phyloP scores from a whole-genome alignment of 2,888 invertebrate genomes.

The Kuschelorhynchus macadamiae region DNA sequence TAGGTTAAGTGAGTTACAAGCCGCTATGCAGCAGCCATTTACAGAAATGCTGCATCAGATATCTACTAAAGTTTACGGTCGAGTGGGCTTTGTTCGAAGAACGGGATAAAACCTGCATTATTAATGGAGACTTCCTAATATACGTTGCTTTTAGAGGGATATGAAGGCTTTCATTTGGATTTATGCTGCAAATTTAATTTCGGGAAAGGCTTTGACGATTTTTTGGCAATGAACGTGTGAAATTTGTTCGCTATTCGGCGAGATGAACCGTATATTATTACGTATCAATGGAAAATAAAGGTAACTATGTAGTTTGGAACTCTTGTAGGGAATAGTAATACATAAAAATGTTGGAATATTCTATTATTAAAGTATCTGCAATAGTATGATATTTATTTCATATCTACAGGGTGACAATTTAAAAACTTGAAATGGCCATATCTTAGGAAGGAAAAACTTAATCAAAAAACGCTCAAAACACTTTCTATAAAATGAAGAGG shows the following conservation, averaged over 20 bases:
- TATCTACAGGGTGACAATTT: too few species aligned
- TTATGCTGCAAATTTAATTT: constrained; percentile 29
- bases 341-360: too few species aligned
- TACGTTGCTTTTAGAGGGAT: constrained; percentile 39
- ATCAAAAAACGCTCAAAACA: too few species aligned
- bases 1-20: constrained; percentile 46
- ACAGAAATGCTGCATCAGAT: constrained; percentile 47
- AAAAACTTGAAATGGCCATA: too few species aligned
- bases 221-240: not conserved
- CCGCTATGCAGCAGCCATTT: constrained; percentile 40
- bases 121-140: constrained; percentile 42
- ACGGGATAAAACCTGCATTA: constrained; percentile 47
- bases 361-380: too few species aligned
- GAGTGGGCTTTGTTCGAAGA: constrained; percentile 44
- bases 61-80: constrained; percentile 44
- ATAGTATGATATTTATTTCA: too few species aligned
- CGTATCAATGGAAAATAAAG: too few species aligned
- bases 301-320: too few species aligned
- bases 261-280: too few species aligned
- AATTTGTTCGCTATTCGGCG: not conserved
- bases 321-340: too few species aligned
- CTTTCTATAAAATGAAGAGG: too few species aligned
- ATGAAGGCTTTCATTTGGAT: constrained; percentile 21
- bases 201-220: not conserved
- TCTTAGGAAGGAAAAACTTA: too few species aligned